Conservation (phyloP, 2,888 invertebrate species). For the Galerucella calmariensis region DNA sequence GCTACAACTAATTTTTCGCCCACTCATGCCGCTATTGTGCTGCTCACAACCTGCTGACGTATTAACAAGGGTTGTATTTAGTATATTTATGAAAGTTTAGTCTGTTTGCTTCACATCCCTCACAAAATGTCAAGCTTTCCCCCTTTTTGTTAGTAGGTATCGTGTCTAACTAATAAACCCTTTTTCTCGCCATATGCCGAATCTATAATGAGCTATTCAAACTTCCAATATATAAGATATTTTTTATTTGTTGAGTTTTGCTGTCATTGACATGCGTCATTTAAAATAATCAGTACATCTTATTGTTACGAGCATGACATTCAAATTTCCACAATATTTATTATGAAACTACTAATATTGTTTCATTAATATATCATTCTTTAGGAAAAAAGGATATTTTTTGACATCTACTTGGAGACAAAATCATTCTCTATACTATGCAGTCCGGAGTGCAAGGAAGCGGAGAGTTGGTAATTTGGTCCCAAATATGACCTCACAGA, state of each 20-base stretch:
- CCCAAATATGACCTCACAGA: too few species aligned
- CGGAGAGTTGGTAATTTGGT: too few species aligned
- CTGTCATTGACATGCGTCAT: background rate
- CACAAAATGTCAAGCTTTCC: constrained; percentile 58
- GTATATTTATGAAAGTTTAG: constrained; percentile 36
- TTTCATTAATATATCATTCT: too few species aligned
- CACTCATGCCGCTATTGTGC: constrained; percentile 17
- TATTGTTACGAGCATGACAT: too few species aligned
- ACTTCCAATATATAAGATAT: constrained; percentile 19
- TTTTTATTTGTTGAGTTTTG: background rate
- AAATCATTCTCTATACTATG: too few species aligned
- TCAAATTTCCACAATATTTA: too few species aligned
- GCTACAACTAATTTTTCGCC: constrained; percentile 17
- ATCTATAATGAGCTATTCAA: constrained; percentile 46
- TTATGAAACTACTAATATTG: too few species aligned
- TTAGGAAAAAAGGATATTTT: too few species aligned
- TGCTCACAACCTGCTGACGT: constrained; percentile 37
- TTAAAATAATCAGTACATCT: too few species aligned
- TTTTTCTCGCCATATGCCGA: constrained; percentile 56
- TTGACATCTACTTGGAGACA: too few species aligned
- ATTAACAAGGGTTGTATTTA: constrained; percentile 39
- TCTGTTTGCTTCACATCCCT: constrained; percentile 48
- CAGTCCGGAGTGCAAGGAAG: too few species aligned
- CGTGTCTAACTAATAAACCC: constrained; percentile 56
- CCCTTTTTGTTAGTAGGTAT: constrained; percentile 48